These are phyloP conservation scores for Calidris pygmaea DNA, from an alignment of 2,113 vertebrate species.

Conservation along the genomic window DNA sequence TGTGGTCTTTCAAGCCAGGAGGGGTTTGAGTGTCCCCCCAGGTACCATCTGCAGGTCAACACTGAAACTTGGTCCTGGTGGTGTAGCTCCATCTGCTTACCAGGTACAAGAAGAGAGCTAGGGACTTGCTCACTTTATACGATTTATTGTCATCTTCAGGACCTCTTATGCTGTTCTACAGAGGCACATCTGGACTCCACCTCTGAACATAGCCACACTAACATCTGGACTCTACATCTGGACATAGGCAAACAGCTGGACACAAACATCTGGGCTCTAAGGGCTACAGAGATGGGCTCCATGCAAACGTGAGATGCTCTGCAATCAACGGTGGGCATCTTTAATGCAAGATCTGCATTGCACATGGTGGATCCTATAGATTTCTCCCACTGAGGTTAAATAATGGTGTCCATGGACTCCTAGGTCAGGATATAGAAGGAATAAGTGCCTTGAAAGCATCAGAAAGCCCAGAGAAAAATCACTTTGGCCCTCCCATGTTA, in stretches of 20 bases:
- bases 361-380: not conserved
- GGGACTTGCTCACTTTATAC: not conserved
- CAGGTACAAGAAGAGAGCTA: not conserved
- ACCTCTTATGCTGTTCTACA: not conserved
- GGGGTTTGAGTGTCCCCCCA: not conserved
- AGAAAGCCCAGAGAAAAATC: not conserved
- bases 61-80: not conserved
- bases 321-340: rapidly evolving
- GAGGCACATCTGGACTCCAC: not conserved
- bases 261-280: not conserved
- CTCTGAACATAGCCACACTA: not conserved
- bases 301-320: not conserved
- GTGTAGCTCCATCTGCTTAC: not conserved
- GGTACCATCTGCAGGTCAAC: not conserved
- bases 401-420: too few relatives aligned
- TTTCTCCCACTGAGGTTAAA: not conserved
- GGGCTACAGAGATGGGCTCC: not conserved
- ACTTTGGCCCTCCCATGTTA: not conserved
- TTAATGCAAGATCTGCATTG: not conserved
- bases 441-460: not conserved
- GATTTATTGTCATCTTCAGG: not conserved
- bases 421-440: not conserved
- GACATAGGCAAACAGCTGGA: not conserved
- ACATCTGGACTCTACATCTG: not conserved
- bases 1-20: not conserved